Conservation (phyloP, 2,888 invertebrate genomes). For the Cantharis lateralis region DNA sequence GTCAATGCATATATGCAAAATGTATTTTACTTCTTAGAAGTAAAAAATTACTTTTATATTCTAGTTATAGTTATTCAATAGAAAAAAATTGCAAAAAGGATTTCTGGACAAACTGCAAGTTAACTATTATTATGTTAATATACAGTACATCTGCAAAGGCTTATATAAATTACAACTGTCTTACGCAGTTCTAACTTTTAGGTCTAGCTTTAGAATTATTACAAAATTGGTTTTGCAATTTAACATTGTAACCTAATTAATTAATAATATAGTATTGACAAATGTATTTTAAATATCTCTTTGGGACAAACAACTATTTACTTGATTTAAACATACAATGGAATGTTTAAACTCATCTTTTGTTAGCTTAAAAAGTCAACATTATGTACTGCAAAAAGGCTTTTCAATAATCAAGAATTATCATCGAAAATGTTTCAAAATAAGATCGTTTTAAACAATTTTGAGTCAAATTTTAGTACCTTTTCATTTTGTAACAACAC, state of each 20-base stretch:
- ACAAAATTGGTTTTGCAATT: slow-evolving; percentile 44
- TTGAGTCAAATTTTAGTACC: background rate
- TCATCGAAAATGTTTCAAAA: slow-evolving; percentile 10
- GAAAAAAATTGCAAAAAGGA: slow-evolving; percentile 31
- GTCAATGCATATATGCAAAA: slow-evolving; percentile 39
- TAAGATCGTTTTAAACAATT: background rate
- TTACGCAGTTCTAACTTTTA: slow-evolving; percentile 49
- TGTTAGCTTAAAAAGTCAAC: slow-evolving; percentile 23
- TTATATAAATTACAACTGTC: slow-evolving; percentile 53
- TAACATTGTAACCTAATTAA: slow-evolving; percentile 27
- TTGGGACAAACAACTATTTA: slow-evolving; percentile 33
- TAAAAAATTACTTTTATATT: slow-evolving; percentile 40
- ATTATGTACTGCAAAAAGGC: slow-evolving; percentile 21
- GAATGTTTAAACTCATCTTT: slow-evolving; percentile 49
- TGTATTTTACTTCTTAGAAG: slow-evolving; percentile 50
- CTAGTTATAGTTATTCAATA: slow-evolving; percentile 20
- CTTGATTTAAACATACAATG: slow-evolving; percentile 40
- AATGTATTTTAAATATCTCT: slow-evolving; percentile 46
- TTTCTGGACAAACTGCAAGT: slow-evolving; percentile 52
- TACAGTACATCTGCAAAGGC: slow-evolving; percentile 56
- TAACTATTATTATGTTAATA: slow-evolving; percentile 44
- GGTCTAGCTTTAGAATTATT: slow-evolving; percentile 54
- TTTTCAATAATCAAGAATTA: slow-evolving; percentile 5
- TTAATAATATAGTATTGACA: slow-evolving; percentile 49
- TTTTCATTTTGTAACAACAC: background rate